Base-by-base conservation (phyloP, 2,888 invertebrate genomes). In the Sarcophaga rosellei region DNA sequence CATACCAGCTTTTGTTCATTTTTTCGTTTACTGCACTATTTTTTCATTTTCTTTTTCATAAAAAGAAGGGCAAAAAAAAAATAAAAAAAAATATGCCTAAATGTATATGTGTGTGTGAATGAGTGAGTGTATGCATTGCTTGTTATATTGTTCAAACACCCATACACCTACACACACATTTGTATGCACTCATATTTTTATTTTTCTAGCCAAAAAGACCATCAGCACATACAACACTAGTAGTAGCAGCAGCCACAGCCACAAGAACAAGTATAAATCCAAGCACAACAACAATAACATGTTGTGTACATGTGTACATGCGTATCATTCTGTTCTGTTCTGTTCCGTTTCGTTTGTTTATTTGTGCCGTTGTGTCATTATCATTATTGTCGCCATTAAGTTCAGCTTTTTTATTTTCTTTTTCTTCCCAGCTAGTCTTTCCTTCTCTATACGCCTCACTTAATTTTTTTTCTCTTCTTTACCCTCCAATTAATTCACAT, bases 321-420 rank as follows among this genome's bases (percentile, higher is more conserved):
- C 81, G 78, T 84, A 83, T 70, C 84, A 44, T 65, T 87, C 23
- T 35, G 47, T 72, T 66, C 65, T 23, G 59, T 78, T 25, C n/a
- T 35, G 47, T 72, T 66, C 69, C 25, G 59, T 78, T 25, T 57
- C 25, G 68, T 70, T 69, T 69, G 59, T 70, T 75, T 69, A 75
- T 82, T 82, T 75, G 76, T 78, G 74, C 69, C 76, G 61, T 86
- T 80, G 83, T 88, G 88, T 91, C 91, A 90, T 90, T 88, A 90
- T 90, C 91, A 90, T 91, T 92, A 92, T 91, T 89, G 90, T 89
- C 89, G 90, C 90, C 89, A 91, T 91, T 91, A 90, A 89, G 89
- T 91, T 89, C 89, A 78, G 84, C 86, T 75, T 76, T 79, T 70
- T 57, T 74, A 12, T 61, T 66, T 76, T n/a, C n/a, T 72, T 61